A percentile compares a stretch with the other conserved stretches of the same genome.
phyloP scores from a whole-genome alignment of 2,113 vertebrate species.

The Pomatostomus ruficeps region DNA sequence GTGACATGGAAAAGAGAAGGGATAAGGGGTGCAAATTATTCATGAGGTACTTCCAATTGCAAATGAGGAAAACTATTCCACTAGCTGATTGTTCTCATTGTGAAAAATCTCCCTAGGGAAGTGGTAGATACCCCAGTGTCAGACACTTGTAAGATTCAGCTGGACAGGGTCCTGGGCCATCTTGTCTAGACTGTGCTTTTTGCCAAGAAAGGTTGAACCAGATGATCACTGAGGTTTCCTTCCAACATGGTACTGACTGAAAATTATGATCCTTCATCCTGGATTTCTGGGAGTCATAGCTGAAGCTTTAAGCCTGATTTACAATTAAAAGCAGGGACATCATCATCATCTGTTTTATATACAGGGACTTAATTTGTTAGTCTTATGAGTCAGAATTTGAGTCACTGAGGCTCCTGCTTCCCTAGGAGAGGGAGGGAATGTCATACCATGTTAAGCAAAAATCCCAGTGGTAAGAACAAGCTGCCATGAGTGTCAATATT shows the following conservation, averaged over 20 bases:
- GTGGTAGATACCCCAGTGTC: not conserved
- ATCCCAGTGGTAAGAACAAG: not conserved
- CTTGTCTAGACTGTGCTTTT: not conserved
- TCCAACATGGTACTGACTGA: not conserved
- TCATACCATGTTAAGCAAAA: not conserved
- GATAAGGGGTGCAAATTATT: not conserved
- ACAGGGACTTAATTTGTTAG: not conserved
- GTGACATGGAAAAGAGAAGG: not conserved
- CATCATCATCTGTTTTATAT: not conserved
- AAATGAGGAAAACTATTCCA: not conserved
- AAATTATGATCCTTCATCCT: not conserved
- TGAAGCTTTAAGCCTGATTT: not conserved
- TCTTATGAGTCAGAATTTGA: not conserved
- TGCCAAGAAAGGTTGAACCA: not conserved
- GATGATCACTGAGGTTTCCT: not conserved
- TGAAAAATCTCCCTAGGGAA: not conserved
- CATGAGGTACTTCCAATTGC: not conserved
- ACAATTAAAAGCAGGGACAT: not conserved
- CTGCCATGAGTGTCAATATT: not conserved
- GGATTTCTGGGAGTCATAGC: not conserved
- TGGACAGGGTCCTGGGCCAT: not conserved
- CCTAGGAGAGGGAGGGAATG: not conserved
- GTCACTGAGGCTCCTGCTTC: not conserved
- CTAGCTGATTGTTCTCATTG: not conserved
- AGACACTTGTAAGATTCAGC: not conserved